Evolutionary conservation across 2,888 invertebrate genomes (phyloP).

Genomic region (Heliconius ethilla): DNA sequence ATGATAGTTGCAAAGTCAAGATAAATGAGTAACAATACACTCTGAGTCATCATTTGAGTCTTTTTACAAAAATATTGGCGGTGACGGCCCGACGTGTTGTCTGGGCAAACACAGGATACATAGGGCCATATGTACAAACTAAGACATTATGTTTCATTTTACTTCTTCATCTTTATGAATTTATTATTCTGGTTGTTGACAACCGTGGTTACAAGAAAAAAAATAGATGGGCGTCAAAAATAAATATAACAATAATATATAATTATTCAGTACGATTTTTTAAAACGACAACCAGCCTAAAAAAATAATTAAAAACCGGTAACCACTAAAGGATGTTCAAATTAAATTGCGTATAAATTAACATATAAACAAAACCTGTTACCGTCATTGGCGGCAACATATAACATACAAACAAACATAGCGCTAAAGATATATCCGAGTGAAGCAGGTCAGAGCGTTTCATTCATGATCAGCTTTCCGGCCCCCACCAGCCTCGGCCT

Average conservation of each 20-base stretch:
- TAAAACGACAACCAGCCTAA: not conserved
- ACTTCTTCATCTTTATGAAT: conserved; percentile 4
- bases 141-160: conserved; percentile 28
- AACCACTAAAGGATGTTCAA: conserved; percentile 16
- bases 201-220: not conserved
- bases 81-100: conserved; percentile 40
- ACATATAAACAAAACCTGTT: conserved; percentile 28
- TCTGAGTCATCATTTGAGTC: conserved; percentile 41
- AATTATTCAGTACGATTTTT: not conserved
- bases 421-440: conserved; percentile 36
- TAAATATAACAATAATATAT: too few species aligned
- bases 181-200: not conserved
- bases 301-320: conserved; percentile 3
- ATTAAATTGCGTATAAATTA: conserved; percentile 32
- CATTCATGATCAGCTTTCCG: conserved; percentile 52
- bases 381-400: conserved; percentile 22
- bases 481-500: conserved; percentile 43
- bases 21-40: conserved; percentile 41
- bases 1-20: conserved; percentile 41
- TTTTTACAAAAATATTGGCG: conserved; percentile 37
- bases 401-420: conserved; percentile 31
- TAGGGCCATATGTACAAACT: conserved; percentile 24
- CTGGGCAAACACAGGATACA: conserved; percentile 41
- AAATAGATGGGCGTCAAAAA: too few species aligned
- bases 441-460: conserved; percentile 45